A percentile compares a stretch with the other conserved stretches of the same genome.
Conservation (phyloP, 2,113 vertebrate species). For the Porphyrio hochstetteri region DNA sequence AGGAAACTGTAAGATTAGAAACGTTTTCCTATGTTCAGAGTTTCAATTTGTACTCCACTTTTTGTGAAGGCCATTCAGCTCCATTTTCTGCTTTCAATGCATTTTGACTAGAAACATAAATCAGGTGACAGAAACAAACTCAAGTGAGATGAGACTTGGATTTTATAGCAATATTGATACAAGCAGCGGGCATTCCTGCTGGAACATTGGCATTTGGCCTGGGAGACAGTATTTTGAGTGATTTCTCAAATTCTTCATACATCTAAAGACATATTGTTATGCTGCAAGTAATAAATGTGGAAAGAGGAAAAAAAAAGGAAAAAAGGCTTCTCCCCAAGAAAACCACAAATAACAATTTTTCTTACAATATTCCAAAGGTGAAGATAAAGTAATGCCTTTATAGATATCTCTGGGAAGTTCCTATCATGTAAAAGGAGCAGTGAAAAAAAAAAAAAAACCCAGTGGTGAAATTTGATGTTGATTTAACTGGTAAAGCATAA, state of each 20-base stretch:
- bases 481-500: not conserved
- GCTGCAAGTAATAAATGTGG: not conserved
- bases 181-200: not conserved
- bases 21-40: not conserved
- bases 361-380: not conserved
- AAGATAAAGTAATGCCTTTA: not conserved
- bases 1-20: not conserved
- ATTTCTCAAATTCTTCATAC: not conserved
- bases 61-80: not conserved
- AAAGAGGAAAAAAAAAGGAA: accelerated
- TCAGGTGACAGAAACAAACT: slow-evolving; percentile 35
- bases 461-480: not conserved
- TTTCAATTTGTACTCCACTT: not conserved
- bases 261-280: not conserved
- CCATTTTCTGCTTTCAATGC: slow-evolving; percentile 7
- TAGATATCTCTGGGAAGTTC: not conserved
- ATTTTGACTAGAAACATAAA: slow-evolving; percentile 26
- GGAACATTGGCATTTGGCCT: not conserved
- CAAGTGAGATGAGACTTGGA: not conserved
- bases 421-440: not conserved
- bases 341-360: not conserved
- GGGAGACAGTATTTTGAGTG: not conserved
- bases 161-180: slow-evolving; percentile 37
- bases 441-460: accelerated
- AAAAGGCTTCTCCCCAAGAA: not conserved